Conservation (phyloP, 2,113 vertebrate species). For the Tamias sibiricus region DNA sequence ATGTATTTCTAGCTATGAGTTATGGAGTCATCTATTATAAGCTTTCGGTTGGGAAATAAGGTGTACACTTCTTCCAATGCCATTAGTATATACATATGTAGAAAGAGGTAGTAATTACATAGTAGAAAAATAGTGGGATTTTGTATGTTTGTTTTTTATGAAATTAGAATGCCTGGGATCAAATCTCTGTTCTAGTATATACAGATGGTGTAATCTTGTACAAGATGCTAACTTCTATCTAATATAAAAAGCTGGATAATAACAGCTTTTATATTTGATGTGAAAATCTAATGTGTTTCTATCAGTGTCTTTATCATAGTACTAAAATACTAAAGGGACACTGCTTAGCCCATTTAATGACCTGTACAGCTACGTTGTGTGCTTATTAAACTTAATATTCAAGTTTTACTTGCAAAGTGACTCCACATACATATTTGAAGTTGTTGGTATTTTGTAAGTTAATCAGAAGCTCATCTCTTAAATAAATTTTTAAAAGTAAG, state of each 20-base stretch:
- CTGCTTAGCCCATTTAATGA: neutral
- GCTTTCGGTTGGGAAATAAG: neutral
- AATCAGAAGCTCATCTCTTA: neutral
- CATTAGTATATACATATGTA: no score
- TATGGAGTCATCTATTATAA: neutral
- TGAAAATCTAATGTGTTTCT: neutral
- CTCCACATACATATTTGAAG: neutral
- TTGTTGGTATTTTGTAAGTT: neutral
- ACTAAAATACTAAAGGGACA: neutral
- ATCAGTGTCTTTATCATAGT: neutral
- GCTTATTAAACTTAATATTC: neutral
- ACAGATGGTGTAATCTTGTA: neutral
- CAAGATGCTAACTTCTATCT: neutral
- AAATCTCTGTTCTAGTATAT: neutral
- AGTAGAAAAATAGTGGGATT: neutral
- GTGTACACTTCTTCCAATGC: no score
- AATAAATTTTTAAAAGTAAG: neutral
- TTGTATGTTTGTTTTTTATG: neutral
- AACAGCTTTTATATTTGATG: neutral
- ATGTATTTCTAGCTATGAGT: neutral
- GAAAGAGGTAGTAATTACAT: neutral
- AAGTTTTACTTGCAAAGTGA: neutral
- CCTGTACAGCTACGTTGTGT: neutral
- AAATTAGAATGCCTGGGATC: neutral
- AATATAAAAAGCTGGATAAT: neutral